These are phyloP conservation scores for Crocuta crocuta DNA, from an alignment of 2,113 vertebrate genomes.

Conservation along the genomic window DNA sequence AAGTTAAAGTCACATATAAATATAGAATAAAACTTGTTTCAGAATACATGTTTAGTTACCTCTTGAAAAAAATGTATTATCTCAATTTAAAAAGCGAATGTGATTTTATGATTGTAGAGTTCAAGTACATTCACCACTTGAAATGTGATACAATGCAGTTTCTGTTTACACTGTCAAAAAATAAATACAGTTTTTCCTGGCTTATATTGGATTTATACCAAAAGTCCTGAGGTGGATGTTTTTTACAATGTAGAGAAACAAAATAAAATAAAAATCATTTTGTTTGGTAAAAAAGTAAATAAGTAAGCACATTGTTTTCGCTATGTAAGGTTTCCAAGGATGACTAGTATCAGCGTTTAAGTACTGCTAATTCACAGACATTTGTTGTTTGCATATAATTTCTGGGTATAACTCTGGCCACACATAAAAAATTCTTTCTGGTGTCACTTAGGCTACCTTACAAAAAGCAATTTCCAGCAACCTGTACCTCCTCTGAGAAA, in stretches of 20 bases:
- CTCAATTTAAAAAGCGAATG: neutral
- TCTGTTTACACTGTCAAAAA: slow-evolving; percentile 5
- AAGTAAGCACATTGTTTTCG: neutral
- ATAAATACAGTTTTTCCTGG: neutral
- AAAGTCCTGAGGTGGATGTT: slow-evolving; percentile 3
- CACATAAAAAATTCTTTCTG: slow-evolving; percentile 46
- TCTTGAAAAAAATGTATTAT: neutral
- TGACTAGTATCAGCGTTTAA: slow-evolving; percentile 43
- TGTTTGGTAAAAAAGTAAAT: neutral
- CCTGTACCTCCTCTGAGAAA: slow-evolving; percentile 40
- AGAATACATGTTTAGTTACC: neutral
- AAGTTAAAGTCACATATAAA: neutral
- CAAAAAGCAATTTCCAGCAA: slow-evolving; percentile 75
- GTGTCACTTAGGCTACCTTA: slow-evolving; percentile 49
- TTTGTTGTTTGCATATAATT: slow-evolving; percentile 59
- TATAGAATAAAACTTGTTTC: neutral
- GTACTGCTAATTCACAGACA: slow-evolving; percentile 28
- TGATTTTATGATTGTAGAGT: neutral
- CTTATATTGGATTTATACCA: slow-evolving; percentile 29
- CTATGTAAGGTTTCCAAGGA: neutral
- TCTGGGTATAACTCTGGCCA: slow-evolving; percentile 59
- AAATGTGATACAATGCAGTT: slow-evolving; percentile 7
- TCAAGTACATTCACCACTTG: neutral
- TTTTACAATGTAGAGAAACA: slow-evolving; percentile 33
- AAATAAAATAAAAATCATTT: slow-evolving; percentile 45